Conservation (phyloP, 2,888 invertebrate genomes). For the Acanthococcus lagerstroemiae region DNA sequence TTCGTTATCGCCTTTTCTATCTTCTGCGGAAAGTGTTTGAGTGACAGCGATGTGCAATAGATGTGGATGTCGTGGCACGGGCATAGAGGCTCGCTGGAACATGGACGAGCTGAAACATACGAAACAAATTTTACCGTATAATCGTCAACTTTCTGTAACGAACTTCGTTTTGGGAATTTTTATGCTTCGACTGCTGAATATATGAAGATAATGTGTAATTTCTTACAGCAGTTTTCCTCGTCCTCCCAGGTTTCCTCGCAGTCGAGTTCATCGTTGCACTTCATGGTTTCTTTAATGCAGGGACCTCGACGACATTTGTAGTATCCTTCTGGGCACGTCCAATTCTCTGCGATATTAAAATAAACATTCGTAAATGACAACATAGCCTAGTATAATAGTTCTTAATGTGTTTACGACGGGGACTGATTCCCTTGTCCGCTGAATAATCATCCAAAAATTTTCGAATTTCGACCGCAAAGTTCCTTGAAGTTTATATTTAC, state of each 20-base stretch:
- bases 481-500: no score
- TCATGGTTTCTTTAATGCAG: constrained; percentile 41
- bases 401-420: no score
- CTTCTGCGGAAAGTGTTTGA: constrained; percentile 39
- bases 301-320: constrained; percentile 44
- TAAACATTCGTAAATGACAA: no score
- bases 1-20: constrained; percentile 41
- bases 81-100: constrained; percentile 41
- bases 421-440: no score
- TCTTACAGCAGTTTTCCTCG: constrained; percentile 41
- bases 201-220: background rate
- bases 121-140: no score
- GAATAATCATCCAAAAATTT: no score
- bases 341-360: constrained; percentile 38
- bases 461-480: no score
- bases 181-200: no score
- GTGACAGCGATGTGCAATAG: constrained; percentile 42
- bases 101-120: constrained; percentile 41
- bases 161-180: no score
- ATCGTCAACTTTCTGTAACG: no score
- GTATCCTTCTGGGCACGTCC: constrained; percentile 39
- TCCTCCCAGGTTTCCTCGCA: constrained; percentile 43
- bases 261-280: constrained; percentile 43
- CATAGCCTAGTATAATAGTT: no score
- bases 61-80: constrained; percentile 43